Percentiles rank a stretch among this genome's conserved stretches.
Evolutionary conservation across 2,113 vertebrate genomes (phyloP).

Genomic region (Callorhinus ursinus): DNA sequence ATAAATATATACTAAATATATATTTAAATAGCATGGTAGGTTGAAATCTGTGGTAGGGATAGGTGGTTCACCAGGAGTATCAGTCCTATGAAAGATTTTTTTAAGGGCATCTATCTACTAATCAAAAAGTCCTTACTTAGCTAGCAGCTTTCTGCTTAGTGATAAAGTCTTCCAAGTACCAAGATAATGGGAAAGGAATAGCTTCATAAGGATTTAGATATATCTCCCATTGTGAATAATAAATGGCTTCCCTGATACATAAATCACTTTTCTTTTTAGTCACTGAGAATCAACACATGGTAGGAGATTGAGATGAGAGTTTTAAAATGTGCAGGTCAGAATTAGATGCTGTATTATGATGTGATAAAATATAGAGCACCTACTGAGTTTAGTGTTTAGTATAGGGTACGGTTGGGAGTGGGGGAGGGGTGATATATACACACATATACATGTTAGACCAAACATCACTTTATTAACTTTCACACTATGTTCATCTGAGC

Average conservation of each 20-base stretch:
- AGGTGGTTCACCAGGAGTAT: neutral
- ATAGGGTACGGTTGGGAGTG: neutral
- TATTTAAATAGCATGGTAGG: neutral
- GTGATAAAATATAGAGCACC: neutral
- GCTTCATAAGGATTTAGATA: neutral
- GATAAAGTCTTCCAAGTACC: neutral
- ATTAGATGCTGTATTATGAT: neutral
- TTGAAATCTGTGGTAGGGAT: neutral
- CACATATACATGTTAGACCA: neutral
- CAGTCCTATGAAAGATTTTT: neutral
- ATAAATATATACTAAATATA: neutral
- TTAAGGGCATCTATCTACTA: neutral
- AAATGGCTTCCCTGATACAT: neutral
- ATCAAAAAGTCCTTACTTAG: neutral
- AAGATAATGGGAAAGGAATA: neutral
- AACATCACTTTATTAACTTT: neutral
- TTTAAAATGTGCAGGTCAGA: neutral
- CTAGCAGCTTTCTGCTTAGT: neutral
- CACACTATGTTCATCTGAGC: neutral
- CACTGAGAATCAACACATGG: neutral
- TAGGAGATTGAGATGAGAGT: neutral
- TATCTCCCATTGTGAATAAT: neutral
- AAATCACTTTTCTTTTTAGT: conserved; percentile 6
- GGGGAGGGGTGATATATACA: neutral
- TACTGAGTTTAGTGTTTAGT: neutral